Evolutionary conservation across 2,888 invertebrate genomes (phyloP).

Genomic region (Chorisops tibialis): DNA sequence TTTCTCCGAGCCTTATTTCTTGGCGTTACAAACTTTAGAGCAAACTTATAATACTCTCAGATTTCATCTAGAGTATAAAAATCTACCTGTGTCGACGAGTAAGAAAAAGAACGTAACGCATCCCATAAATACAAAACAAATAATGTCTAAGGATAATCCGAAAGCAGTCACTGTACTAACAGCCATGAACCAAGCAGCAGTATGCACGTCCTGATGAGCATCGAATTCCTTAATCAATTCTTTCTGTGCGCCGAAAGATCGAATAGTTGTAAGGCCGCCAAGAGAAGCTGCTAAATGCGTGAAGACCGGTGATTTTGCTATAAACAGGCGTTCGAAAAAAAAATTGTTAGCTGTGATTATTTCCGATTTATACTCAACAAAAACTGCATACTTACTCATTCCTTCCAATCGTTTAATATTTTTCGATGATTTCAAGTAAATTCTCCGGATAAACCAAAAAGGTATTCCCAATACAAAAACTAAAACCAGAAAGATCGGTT

Average conservation of each 20-base stretch:
- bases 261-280: slow-evolving; percentile 70
- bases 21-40: too few relatives aligned
- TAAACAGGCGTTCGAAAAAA: slow-evolving; percentile 19
- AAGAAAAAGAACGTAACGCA: slow-evolving; percentile 65
- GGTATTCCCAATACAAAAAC: slow-evolving; percentile 57
- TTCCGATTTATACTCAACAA: too few relatives aligned
- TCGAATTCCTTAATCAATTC: slow-evolving; percentile 63
- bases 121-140: slow-evolving; percentile 63
- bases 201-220: slow-evolving; percentile 61
- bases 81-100: slow-evolving; percentile 34
- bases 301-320: slow-evolving; percentile 77
- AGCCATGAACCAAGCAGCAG: slow-evolving; percentile 65
- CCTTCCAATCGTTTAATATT: slow-evolving; percentile 65
- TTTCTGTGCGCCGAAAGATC: slow-evolving; percentile 66
- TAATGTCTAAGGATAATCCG: slow-evolving; percentile 63
- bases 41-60: too few relatives aligned
- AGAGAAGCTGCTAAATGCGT: slow-evolving; percentile 72
- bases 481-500: slow-evolving; percentile 59
- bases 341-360: too few relatives aligned
- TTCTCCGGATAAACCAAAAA: slow-evolving; percentile 59
- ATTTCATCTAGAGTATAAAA: too few relatives aligned
- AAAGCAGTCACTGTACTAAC: slow-evolving; percentile 62
- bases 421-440: slow-evolving; percentile 67
- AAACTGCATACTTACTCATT: slow-evolving; percentile 55
- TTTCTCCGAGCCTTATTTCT: too few relatives aligned